A percentile compares a stretch with the other conserved stretches of the same genome.
These are phyloP conservation scores for Melanitta fusca DNA, from an alignment of 2,797 vertebrate species.

Conservation along the genomic window DNA sequence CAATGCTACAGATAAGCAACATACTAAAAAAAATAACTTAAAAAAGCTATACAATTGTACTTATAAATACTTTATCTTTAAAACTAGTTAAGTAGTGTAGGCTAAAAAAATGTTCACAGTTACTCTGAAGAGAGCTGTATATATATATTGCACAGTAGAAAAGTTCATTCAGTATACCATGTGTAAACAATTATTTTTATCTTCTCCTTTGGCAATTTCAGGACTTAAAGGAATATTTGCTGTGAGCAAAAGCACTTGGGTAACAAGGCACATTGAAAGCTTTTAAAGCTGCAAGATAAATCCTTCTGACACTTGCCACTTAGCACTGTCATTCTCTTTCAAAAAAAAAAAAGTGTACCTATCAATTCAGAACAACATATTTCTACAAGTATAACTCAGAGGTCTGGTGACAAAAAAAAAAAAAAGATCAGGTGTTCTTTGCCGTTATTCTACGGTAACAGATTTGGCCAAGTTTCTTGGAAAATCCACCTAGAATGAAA, in stretches of 20 bases:
- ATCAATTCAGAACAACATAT: constrained; percentile 14
- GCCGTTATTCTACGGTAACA: constrained; percentile 91
- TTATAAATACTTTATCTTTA: constrained; percentile 83
- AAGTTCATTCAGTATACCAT: constrained; percentile 71
- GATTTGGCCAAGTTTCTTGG: constrained; percentile 98
- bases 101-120: constrained; percentile 81
- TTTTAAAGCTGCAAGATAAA: constrained; percentile 64
- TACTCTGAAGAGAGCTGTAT: constrained; percentile 76
- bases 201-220: constrained; percentile 72
- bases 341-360: constrained; percentile 30
- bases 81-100: constrained; percentile 77
- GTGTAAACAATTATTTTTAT: constrained; percentile 78
- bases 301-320: constrained; percentile 33
- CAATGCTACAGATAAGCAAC: constrained; percentile 58
- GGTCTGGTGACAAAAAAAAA: neutral
- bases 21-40: constrained; percentile 83
- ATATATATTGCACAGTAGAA: constrained; percentile 82
- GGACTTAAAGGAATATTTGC: constrained; percentile 67
- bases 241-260: constrained; percentile 80
- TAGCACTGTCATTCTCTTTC: neutral
- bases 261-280: constrained; percentile 77
- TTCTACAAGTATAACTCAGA: constrained; percentile 1
- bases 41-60: constrained; percentile 80
- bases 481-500: constrained; percentile 90
- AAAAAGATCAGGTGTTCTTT: neutral